A percentile compares a stretch with the other conserved stretches of the same genome.
Evolutionary conservation across 2,888 invertebrate species (phyloP).

Genomic region (Chloromyia formosa): DNA sequence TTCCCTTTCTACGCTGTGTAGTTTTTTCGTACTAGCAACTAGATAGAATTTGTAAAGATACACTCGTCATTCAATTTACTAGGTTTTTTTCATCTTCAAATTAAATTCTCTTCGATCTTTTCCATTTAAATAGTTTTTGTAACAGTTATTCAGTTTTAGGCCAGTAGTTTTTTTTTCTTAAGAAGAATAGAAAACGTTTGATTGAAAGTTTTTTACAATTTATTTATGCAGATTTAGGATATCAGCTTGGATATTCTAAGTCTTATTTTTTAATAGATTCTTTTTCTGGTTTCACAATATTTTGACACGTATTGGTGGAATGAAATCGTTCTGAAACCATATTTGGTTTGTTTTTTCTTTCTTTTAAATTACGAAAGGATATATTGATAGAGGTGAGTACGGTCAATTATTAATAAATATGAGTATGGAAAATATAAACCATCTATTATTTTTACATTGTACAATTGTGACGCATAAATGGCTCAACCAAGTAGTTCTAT

Average conservation of each 20-base stretch:
- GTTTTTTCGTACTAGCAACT: neutral
- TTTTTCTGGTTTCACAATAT: too few species aligned
- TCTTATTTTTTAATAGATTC: neutral
- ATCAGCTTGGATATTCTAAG: neutral
- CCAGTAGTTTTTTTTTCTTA: neutral
- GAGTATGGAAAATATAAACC: too few species aligned
- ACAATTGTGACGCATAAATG: too few species aligned
- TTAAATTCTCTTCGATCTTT: constrained; percentile 4
- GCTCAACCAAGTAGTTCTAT: too few species aligned
- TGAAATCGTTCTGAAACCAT: neutral
- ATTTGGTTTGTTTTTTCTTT: too few species aligned
- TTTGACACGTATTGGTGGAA: neutral
- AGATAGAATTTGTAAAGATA: neutral
- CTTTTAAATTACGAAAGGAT: neutral
- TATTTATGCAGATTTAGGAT: neutral
- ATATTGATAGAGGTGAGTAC: too few species aligned
- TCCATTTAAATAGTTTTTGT: neutral
- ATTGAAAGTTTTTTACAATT: neutral
- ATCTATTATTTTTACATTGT: too few species aligned
- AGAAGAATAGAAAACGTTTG: neutral
- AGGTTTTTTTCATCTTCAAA: neutral
- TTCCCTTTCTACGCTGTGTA: constrained; percentile 15
- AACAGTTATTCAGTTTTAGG: constrained; percentile 11
- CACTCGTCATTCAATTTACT: neutral
- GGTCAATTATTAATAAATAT: too few species aligned